Evolutionary conservation across 2,888 invertebrate species (phyloP).

Genomic region (Heliconius sara): DNA sequence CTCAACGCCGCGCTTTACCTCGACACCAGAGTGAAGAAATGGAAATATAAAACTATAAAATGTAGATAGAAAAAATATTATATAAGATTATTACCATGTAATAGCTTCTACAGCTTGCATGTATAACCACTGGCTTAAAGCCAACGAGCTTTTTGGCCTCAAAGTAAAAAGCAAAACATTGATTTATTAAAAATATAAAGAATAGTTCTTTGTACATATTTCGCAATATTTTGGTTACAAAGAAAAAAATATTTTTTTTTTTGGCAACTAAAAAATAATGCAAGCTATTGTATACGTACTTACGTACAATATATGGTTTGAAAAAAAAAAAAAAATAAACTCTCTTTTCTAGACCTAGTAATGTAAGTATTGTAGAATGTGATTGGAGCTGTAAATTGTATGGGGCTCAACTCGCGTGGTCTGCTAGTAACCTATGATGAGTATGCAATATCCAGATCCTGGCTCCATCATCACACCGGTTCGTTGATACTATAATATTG

Average conservation of each 20-base stretch:
- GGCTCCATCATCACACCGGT: too few species aligned
- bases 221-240: conserved; percentile 9
- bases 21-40: too few species aligned
- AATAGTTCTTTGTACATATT: conserved; percentile 18
- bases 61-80: conserved; percentile 11
- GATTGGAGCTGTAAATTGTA: too few species aligned
- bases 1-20: too few species aligned
- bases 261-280: background rate
- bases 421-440: too few species aligned
- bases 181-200: conserved; percentile 40
- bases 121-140: conserved; percentile 40
- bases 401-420: too few species aligned
- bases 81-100: conserved; percentile 29
- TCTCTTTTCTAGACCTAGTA: too few species aligned
- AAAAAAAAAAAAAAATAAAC: too few species aligned
- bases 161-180: conserved; percentile 39
- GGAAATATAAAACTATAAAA: background rate
- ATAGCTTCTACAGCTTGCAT: conserved; percentile 36
- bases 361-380: too few species aligned
- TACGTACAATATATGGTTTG: background rate
- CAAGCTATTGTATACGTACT: background rate
- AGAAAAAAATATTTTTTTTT: background rate
- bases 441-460: too few species aligned
- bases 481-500: too few species aligned
- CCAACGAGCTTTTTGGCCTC: conserved; percentile 42